These are phyloP conservation scores for Ephestia elutella DNA, from an alignment of 1,140 invertebrate genomes.

Conservation along the genomic window DNA sequence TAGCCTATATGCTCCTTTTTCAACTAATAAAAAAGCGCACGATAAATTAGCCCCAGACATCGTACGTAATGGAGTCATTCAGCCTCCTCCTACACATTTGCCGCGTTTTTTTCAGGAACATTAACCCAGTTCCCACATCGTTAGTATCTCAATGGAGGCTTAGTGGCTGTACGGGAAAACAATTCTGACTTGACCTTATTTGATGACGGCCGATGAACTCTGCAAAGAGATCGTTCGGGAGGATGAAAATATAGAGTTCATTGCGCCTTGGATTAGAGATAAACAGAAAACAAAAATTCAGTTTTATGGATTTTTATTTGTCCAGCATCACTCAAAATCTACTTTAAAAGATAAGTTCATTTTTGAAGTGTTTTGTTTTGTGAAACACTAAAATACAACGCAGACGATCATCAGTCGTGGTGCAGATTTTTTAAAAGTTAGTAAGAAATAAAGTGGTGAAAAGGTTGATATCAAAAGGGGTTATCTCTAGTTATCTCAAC, in stretches of 20 bases:
- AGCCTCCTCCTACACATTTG: not conserved
- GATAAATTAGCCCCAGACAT: not conserved
- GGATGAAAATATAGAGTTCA: too few relatives aligned
- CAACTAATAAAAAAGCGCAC: not conserved
- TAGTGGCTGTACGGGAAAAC: not conserved
- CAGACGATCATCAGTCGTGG: too few relatives aligned
- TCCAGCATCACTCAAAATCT: too few relatives aligned
- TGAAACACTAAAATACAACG: too few relatives aligned
- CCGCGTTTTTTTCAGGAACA: slow-evolving; percentile 12
- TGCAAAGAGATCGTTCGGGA: too few relatives aligned
- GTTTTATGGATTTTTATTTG: too few relatives aligned
- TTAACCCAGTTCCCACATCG: slow-evolving; percentile 32
- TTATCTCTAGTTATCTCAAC: not conserved
- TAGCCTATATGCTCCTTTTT: not conserved
- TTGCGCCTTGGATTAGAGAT: too few relatives aligned
- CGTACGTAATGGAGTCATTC: not conserved
- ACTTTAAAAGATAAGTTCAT: too few relatives aligned
- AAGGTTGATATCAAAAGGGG: not conserved
- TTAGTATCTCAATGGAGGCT: slow-evolving; percentile 15
- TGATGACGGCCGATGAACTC: not conserved
- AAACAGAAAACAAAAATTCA: too few relatives aligned
- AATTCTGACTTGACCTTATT: not conserved
- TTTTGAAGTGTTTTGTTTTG: too few relatives aligned
- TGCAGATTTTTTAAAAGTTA: too few relatives aligned
- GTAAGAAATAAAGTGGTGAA: too few relatives aligned